Percentiles rank a stretch among this genome's conserved stretches.
Evolutionary conservation across 2,113 vertebrate genomes (phyloP).

Genomic region (Macrotis lagotis): DNA sequence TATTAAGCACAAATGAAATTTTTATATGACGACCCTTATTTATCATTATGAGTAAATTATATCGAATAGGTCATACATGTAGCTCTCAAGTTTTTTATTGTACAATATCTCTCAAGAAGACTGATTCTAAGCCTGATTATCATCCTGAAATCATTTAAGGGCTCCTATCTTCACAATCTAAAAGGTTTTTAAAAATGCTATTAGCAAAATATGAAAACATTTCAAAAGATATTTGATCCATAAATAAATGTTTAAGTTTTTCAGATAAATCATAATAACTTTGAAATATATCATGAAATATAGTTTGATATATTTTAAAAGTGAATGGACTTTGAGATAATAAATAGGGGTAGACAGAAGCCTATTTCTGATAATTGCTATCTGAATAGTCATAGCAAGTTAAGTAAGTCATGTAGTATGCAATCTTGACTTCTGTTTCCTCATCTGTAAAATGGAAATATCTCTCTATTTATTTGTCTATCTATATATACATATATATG

Average conservation of each 20-base stretch:
- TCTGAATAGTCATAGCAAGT: not conserved
- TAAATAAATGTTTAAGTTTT: not conserved
- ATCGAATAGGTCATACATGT: constrained; percentile 58
- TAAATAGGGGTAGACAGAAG: not conserved
- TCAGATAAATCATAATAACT: constrained; percentile 25
- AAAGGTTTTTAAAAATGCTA: constrained; percentile 55
- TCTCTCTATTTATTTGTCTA: no score
- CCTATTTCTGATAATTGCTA: not conserved
- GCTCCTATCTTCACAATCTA: constrained; percentile 52
- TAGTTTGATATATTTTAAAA: not conserved
- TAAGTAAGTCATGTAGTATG: not conserved
- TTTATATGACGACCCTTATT: constrained; percentile 71
- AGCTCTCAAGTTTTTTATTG: constrained; percentile 56
- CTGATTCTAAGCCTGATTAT: constrained; percentile 23
- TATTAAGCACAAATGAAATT: constrained; percentile 76
- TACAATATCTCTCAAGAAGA: constrained; percentile 5
- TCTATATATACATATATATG: no score
- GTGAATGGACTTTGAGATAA: not conserved
- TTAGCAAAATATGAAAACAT: constrained; percentile 45
- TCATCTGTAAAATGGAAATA: not conserved
- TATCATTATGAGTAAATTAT: constrained; percentile 71
- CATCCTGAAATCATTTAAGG: constrained; percentile 35
- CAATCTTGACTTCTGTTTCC: not conserved
- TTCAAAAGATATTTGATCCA: constrained; percentile 10
- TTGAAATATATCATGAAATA: not conserved